A percentile compares a stretch with the other conserved stretches of the same genome.
Conservation (phyloP, 1,140 invertebrate genomes). For the Theocolax elegans region DNA sequence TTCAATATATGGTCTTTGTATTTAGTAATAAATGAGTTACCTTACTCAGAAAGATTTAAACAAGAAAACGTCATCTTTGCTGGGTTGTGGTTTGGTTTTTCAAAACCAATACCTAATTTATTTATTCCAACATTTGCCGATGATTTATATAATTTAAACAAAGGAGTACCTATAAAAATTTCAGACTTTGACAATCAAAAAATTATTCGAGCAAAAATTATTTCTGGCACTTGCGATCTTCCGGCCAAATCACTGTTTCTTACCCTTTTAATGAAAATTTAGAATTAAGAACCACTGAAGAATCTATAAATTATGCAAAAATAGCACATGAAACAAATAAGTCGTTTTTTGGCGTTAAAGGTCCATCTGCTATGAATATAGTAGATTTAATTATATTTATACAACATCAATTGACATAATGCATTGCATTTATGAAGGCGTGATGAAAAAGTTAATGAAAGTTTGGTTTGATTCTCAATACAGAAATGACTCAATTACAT, state of each 20-base stretch:
- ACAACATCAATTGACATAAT: background rate
- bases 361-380: background rate
- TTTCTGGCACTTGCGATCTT: background rate
- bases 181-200: background rate
- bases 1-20: no score
- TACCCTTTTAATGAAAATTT: no score
- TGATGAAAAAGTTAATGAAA: slow-evolving; percentile 1
- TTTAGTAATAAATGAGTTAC: no score
- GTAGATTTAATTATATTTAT: background rate
- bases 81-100: no score
- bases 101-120: background rate
- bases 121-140: background rate
- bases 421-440: slow-evolving; percentile 9
- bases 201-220: background rate
- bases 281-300: slow-evolving; percentile 31
- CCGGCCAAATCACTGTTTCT: background rate
- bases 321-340: slow-evolving; percentile 10
- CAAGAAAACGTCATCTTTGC: no score
- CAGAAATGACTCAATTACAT: background rate
- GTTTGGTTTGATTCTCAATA: background rate
- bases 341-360: no score
- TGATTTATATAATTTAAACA: background rate
- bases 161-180: background rate
- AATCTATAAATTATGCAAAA: slow-evolving; percentile 3
- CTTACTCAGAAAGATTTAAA: no score